phyloP scores from a whole-genome alignment of 2,888 invertebrate species.

The Caenorhabditis sp. region DNA sequence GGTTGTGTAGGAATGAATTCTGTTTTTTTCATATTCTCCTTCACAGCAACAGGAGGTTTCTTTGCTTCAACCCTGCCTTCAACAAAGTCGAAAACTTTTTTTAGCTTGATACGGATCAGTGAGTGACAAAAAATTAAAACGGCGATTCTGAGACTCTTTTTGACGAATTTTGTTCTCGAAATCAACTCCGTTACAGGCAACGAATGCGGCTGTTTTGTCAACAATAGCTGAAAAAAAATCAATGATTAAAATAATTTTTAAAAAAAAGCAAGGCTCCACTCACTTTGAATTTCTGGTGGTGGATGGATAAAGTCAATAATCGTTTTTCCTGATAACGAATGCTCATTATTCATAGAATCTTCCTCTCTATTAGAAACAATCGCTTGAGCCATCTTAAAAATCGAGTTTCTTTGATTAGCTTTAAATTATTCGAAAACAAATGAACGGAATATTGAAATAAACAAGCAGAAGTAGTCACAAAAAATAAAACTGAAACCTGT shows the following conservation, averaged over 20 bases:
- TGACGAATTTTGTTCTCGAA: constrained; percentile 98
- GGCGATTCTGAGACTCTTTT: constrained; percentile 97
- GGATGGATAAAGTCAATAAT: constrained; percentile 96
- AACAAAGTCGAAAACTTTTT: constrained; percentile 89
- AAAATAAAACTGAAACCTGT: too few species aligned
- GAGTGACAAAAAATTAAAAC: constrained; percentile 96
- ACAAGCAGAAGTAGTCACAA: too few species aligned
- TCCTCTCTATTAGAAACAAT: constrained; percentile 79
- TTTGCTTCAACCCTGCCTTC: constrained; percentile 75
- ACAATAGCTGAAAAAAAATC: constrained; percentile 91
- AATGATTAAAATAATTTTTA: background rate
- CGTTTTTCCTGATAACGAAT: constrained; percentile 79
- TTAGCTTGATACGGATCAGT: constrained; percentile 98
- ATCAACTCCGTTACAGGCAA: constrained; percentile 97
- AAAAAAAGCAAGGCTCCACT: too few species aligned
- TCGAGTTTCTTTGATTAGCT: too few species aligned
- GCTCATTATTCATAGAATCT: constrained; percentile 81
- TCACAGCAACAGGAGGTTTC: constrained; percentile 77
- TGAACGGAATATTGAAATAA: too few species aligned
- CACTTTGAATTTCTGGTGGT: constrained; percentile 99
- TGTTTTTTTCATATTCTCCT: constrained; percentile 75
- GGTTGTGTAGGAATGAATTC: constrained; percentile 88
- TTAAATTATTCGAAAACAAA: too few species aligned
- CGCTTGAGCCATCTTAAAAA: too few species aligned
- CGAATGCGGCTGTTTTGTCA: constrained; percentile 99